phyloP scores from a whole-genome alignment of 2,888 invertebrate species.

The Hydroisotoma schaefferi region DNA sequence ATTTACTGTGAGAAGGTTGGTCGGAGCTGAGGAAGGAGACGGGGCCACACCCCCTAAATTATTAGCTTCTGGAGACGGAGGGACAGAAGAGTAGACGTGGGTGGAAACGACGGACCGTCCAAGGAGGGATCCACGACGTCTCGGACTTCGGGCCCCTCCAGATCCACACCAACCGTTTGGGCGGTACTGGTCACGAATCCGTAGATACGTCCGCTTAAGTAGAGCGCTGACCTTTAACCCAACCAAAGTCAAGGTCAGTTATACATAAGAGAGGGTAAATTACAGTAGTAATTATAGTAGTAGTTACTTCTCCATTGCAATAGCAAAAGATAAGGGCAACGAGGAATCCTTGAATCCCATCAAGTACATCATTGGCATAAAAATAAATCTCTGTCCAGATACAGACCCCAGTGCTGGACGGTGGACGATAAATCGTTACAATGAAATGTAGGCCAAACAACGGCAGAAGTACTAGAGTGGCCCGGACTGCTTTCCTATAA shows the following conservation, averaged over 20 bases:
- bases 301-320: conserved; percentile 52
- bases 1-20: conserved; percentile 26
- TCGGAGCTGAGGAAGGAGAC: conserved; percentile 6
- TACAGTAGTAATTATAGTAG: conserved; percentile 1
- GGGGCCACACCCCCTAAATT: no score
- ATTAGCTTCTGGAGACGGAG: conserved; percentile 45
- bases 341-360: conserved; percentile 54
- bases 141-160: no score
- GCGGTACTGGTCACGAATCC: conserved; percentile 37
- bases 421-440: conserved; percentile 54
- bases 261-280: neutral
- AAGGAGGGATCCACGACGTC: conserved; percentile 36
- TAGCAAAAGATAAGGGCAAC: conserved; percentile 54
- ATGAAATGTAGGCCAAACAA: conserved; percentile 56
- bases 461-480: conserved; percentile 55
- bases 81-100: conserved; percentile 46
- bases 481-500: conserved; percentile 55
- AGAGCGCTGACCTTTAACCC: conserved; percentile 37
- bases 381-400: conserved; percentile 52
- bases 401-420: conserved; percentile 34
- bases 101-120: conserved; percentile 42
- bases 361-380: conserved; percentile 53
- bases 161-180: conserved; percentile 5
- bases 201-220: conserved; percentile 35
- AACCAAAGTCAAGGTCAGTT: neutral